Percentiles rank a stretch among this genome's conserved stretches.
Conservation (phyloP, 2,113 vertebrate genomes). For the Nestor notabilis region DNA sequence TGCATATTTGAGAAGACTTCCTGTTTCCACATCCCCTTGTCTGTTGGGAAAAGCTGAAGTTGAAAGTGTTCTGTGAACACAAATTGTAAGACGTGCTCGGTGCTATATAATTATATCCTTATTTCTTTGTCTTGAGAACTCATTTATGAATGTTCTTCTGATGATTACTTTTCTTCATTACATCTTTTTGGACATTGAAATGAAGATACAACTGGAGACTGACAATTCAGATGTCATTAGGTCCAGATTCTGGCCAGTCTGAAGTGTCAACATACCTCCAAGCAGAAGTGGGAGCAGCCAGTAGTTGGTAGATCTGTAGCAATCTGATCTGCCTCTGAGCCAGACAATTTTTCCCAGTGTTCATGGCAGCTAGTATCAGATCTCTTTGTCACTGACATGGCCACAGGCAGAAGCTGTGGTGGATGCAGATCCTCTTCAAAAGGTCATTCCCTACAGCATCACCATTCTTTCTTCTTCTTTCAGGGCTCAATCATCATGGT, state of each 20-base stretch:
- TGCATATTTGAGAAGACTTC: neutral
- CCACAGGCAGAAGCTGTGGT: neutral
- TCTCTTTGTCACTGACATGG: neutral
- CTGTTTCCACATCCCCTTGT: neutral
- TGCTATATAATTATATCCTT: neutral
- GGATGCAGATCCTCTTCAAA: neutral
- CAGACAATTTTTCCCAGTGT: neutral
- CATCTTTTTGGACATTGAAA: neutral
- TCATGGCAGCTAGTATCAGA: neutral
- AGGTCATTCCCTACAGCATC: neutral
- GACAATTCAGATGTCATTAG: neutral
- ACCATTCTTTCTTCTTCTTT: neutral
- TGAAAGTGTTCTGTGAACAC: neutral
- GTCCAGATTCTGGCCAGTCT: neutral
- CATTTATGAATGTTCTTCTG: neutral
- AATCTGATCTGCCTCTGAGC: neutral
- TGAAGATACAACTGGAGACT: neutral
- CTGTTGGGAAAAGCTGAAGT: neutral
- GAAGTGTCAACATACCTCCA: neutral
- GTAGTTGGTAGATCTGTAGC: neutral
- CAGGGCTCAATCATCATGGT: neutral
- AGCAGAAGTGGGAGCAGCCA: neutral
- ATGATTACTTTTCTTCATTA: neutral
- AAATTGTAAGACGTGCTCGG: neutral
- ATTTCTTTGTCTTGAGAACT: neutral